Conservation (phyloP, 2,797 vertebrate species). For the Emys orbicularis region DNA sequence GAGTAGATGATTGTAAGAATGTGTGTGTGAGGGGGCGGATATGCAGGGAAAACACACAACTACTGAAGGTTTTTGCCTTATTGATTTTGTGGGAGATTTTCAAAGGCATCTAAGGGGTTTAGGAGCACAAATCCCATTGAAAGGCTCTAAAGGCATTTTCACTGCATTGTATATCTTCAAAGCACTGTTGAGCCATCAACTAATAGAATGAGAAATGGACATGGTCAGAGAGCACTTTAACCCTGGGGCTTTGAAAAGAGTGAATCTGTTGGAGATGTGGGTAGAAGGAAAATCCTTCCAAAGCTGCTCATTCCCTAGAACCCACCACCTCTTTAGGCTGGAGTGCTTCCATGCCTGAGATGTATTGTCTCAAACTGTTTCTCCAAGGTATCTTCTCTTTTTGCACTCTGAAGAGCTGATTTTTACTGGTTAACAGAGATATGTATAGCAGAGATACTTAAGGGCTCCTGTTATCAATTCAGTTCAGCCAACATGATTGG, state of each 20-base stretch:
- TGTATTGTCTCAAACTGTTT: neutral
- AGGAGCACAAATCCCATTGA: constrained; percentile 7
- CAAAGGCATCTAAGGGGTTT: constrained; percentile 5
- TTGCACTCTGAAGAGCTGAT: constrained; percentile 39
- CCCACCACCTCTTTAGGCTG: neutral
- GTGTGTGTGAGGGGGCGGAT: constrained; percentile 12
- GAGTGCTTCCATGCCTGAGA: neutral
- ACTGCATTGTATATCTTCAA: neutral
- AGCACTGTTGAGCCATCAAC: neutral
- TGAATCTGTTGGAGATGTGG: accelerated
- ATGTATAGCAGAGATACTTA: neutral
- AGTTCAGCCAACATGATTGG: neutral
- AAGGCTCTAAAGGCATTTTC: neutral
- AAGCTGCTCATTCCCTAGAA: neutral
- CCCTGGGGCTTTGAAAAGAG: neutral
- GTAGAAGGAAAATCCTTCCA: neutral
- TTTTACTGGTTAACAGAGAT: neutral
- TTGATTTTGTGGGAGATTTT: neutral
- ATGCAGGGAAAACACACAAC: constrained; percentile 44
- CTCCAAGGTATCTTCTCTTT: neutral
- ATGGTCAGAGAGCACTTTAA: neutral
- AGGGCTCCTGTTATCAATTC: neutral
- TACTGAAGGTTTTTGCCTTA: constrained; percentile 38
- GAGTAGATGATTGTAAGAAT: constrained; percentile 50
- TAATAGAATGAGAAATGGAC: neutral